Conservation (phyloP, 1,140 invertebrate species). For the Drosophila virilis region DNA sequence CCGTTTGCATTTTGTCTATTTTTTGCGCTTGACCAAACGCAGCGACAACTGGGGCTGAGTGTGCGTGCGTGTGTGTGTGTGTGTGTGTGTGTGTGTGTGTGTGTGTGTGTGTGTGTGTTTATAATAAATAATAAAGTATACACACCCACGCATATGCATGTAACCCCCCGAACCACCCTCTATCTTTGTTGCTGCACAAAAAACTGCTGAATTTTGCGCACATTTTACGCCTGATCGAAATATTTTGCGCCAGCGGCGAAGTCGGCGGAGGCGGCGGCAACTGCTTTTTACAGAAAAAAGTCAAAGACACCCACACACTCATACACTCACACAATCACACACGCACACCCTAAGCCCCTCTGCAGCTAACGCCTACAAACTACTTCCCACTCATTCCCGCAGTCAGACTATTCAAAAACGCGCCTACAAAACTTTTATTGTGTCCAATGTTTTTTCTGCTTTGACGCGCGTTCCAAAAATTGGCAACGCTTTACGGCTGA, state of each 20-base stretch:
- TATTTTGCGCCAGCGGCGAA: constrained; percentile 64
- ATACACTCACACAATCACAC: constrained; percentile 28
- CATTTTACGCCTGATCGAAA: constrained; percentile 83
- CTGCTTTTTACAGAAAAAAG: constrained; percentile 60
- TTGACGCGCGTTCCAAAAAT: constrained; percentile 76
- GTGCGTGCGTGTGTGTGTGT: constrained; percentile 33
- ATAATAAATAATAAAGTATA: constrained; percentile 81
- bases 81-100: constrained; percentile 9
- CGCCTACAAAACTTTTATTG: constrained; percentile 73
- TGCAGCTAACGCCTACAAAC: not conserved
- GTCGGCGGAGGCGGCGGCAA: constrained; percentile 21
- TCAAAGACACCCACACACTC: constrained; percentile 35
- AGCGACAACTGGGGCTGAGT: constrained; percentile 51
- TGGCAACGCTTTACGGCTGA: constrained; percentile 67
- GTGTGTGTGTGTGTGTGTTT: constrained; percentile 56
- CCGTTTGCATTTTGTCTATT: constrained; percentile 67
- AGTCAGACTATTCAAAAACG: constrained; percentile 17
- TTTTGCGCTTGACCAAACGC: constrained; percentile 62
- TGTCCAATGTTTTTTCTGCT: constrained; percentile 79
- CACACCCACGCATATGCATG: constrained; percentile 47
- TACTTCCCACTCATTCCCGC: not conserved
- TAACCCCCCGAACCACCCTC: constrained; percentile 10
- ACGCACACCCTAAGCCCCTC: constrained; percentile 14
- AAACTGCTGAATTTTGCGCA: constrained; percentile 80
- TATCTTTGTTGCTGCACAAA: constrained; percentile 37